Conservation (phyloP, 2,113 vertebrate genomes). For the Phyllostomus hastatus region DNA sequence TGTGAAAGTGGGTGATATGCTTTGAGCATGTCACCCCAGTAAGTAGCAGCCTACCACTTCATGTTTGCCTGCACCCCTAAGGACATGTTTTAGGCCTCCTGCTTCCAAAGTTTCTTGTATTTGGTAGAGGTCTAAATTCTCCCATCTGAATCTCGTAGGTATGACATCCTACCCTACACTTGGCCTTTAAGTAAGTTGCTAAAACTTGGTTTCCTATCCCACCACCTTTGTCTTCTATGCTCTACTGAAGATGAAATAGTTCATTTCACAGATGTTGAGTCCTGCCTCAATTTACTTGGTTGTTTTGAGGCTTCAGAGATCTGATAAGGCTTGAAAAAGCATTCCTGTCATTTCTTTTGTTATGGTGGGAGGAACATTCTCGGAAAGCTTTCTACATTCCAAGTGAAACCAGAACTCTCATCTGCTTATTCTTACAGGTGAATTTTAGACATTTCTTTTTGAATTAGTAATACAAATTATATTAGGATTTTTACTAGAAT, state of each 20-base stretch:
- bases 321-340: neutral
- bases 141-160: neutral
- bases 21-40: neutral
- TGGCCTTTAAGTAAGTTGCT: neutral
- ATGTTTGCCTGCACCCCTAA: neutral
- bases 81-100: neutral
- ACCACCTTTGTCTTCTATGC: neutral
- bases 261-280: neutral
- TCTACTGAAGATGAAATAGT: slow-evolving; percentile 6
- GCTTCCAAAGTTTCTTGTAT: neutral
- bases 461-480: neutral
- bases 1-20: neutral
- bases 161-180: neutral
- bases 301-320: neutral
- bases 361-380: neutral
- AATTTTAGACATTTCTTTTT: neutral
- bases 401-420: slow-evolving; percentile 7
- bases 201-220: neutral
- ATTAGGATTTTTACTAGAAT: slow-evolving; percentile 14
- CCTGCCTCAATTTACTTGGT: neutral
- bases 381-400: neutral
- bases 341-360: neutral
- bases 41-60: neutral
- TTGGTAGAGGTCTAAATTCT: neutral
- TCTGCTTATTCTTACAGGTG: neutral